These are phyloP conservation scores for Eospalax fontanierii DNA, from an alignment of 2,797 vertebrate species.

Conservation along the genomic window DNA sequence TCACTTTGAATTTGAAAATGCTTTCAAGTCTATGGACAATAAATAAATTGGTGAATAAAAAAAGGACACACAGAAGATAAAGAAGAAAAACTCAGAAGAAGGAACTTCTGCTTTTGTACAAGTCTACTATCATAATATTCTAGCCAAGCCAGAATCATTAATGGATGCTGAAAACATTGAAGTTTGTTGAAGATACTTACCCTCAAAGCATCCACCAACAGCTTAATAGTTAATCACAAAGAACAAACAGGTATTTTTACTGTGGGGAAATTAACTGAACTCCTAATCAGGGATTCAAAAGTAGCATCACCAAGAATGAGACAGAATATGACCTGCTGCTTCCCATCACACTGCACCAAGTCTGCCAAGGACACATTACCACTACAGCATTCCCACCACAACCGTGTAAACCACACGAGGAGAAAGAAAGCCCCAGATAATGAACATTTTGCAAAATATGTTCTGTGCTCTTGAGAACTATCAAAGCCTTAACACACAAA, in stretches of 20 bases:
- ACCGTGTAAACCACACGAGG: not conserved
- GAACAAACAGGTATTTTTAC: conserved; percentile 29
- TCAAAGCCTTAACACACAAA: conserved; percentile 41
- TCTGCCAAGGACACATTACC: not conserved
- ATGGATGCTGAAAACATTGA: not conserved
- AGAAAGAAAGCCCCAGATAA: not conserved
- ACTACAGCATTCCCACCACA: not conserved
- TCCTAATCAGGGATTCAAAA: not conserved
- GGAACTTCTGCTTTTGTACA: not conserved
- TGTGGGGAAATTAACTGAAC: not conserved
- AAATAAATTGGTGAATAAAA: not conserved
- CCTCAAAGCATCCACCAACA: conserved; percentile 16
- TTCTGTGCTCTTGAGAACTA: not conserved
- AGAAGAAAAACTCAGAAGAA: not conserved
- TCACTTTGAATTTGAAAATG: conserved; percentile 40
- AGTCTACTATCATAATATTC: not conserved
- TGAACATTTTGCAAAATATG: not conserved
- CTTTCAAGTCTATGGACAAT: not conserved
- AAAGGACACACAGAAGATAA: not conserved
- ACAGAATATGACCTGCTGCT: no score
- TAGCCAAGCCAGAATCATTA: conserved; percentile 26
- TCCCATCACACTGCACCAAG: not conserved
- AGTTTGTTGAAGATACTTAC: not conserved
- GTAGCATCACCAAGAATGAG: not conserved
- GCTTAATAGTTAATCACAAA: conserved; percentile 34